Conservation (phyloP, 2,888 invertebrate genomes). For the Notodonta dromedarius region DNA sequence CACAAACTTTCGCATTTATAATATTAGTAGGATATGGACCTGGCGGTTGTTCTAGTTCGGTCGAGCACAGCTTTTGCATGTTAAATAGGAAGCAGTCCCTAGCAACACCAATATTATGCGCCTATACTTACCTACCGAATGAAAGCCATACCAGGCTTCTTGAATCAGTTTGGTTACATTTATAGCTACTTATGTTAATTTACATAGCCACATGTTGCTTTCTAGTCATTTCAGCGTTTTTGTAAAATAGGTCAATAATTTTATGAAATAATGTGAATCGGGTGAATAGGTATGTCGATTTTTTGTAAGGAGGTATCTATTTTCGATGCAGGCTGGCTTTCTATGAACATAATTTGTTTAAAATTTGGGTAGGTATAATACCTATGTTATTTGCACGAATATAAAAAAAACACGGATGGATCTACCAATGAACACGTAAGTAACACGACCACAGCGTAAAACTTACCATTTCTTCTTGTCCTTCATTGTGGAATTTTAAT, state of each 20-base stretch:
- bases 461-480: constrained; percentile 63
- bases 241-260: background rate
- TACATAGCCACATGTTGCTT: background rate
- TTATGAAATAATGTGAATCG: no score
- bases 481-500: constrained; percentile 53
- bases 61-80: background rate
- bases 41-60: background rate
- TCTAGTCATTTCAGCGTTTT: background rate
- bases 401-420: background rate
- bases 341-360: no score
- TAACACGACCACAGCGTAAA: background rate
- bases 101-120: background rate
- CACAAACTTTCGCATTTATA: no score
- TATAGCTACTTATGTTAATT: background rate
- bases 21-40: no score
- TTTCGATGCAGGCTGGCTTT: no score
- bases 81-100: background rate
- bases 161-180: background rate
- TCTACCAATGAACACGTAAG: background rate
- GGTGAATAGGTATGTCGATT: no score
- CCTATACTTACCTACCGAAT: background rate
- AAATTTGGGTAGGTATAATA: no score
- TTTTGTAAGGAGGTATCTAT: no score
- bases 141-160: background rate
- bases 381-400: background rate